phyloP scores from a whole-genome alignment of 2,797 vertebrate species.

The Lacerta viridis region DNA sequence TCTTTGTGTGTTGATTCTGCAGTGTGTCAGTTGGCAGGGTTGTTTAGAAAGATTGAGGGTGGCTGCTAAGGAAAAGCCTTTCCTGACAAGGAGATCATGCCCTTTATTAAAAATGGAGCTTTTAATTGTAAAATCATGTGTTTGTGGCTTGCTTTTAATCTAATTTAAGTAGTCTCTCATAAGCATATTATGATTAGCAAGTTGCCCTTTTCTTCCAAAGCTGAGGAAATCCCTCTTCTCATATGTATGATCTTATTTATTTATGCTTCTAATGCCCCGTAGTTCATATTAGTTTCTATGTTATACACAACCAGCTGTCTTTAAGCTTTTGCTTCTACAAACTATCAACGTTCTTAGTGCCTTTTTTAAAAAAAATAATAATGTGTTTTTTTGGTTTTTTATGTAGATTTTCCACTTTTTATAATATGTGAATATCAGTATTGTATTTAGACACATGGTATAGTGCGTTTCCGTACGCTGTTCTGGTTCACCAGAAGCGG shows the following conservation, averaged over 20 bases:
- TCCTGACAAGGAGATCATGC: background rate
- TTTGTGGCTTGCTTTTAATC: conserved; percentile 14
- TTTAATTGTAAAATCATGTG: conserved; percentile 4
- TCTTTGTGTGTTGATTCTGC: conserved; percentile 66
- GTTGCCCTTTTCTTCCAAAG: conserved; percentile 8
- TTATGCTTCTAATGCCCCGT: background rate
- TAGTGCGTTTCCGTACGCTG: no score
- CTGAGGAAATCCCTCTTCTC: background rate
- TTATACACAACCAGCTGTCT: background rate
- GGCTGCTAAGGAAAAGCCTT: conserved; percentile 29
- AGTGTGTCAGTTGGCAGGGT: conserved; percentile 66
- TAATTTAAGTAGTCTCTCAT: conserved; percentile 12
- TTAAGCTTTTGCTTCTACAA: background rate
- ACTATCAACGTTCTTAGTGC: background rate
- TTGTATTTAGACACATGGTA: no score
- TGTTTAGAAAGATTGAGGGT: conserved; percentile 66
- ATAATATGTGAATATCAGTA: no score
- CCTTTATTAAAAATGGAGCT: background rate
- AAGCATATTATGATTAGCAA: conserved; percentile 39
- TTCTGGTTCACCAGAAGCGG: no score
- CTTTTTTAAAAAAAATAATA: background rate
- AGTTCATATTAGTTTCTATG: conserved; percentile 2
- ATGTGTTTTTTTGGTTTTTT: no score
- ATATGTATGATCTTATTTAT: background rate
- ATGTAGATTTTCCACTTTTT: no score